Percentiles rank a stretch among this genome's conserved stretches.
Conservation (phyloP, 2,113 vertebrate genomes). For the Pithys albifrons region DNA sequence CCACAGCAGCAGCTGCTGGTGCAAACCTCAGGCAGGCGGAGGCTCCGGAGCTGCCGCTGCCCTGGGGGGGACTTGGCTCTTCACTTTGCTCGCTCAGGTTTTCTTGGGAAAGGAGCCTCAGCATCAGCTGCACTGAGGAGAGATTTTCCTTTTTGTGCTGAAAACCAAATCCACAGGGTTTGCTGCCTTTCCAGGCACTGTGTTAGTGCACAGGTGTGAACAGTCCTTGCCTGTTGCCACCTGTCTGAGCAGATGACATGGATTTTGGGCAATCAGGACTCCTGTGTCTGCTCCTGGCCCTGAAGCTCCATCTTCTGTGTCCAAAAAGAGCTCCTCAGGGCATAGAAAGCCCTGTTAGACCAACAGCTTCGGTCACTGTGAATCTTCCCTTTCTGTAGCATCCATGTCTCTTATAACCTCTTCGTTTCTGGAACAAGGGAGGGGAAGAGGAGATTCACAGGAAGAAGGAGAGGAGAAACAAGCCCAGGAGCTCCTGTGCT, state of each 20-base stretch:
- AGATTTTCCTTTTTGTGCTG: neutral
- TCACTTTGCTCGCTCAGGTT: rapidly evolving
- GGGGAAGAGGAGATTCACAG: neutral
- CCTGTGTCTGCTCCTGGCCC: neutral
- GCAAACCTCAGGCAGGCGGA: neutral
- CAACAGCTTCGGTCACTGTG: neutral
- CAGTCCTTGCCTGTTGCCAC: rapidly evolving
- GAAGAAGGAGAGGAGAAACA: neutral
- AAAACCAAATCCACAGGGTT: neutral
- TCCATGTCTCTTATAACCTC: rapidly evolving
- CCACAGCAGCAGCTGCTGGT: neutral
- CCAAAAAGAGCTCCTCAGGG: neutral
- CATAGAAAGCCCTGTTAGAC: neutral
- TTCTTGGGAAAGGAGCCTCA: neutral
- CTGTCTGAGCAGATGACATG: neutral
- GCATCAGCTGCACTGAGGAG: rapidly evolving
- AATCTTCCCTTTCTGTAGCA: neutral
- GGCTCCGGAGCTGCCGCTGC: neutral
- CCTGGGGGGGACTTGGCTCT: neutral
- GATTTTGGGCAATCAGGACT: neutral
- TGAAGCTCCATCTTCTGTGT: neutral
- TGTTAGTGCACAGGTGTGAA: rapidly evolving
- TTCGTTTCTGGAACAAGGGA: rapidly evolving
- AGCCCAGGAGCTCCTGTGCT: neutral
- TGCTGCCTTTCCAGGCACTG: neutral